Evolutionary conservation across 1,140 invertebrate genomes (phyloP).

Genomic region (Oscheius sp.): DNA sequence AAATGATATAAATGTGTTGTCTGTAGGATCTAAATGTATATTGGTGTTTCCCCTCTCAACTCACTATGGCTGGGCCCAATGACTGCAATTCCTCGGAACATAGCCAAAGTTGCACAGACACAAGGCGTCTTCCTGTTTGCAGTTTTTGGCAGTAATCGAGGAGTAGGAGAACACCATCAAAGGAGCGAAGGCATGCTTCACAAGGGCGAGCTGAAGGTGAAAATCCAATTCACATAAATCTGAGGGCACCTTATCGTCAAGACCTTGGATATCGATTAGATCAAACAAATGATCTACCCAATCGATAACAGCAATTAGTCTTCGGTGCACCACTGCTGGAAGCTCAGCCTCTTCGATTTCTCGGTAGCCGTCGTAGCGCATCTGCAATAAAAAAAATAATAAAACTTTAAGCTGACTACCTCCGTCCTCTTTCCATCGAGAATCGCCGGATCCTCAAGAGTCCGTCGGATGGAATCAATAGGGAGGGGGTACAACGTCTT

Average conservation of each 20-base stretch:
- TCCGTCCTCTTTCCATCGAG: slow-evolving; percentile 60
- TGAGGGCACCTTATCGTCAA: slow-evolving; percentile 50
- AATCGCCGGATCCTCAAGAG: slow-evolving; percentile 54
- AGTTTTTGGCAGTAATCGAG: slow-evolving; percentile 29
- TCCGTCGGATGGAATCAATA: slow-evolving; percentile 42
- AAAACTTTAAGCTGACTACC: slow-evolving; percentile 34
- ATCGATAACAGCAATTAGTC: slow-evolving; percentile 58
- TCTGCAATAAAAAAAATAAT: slow-evolving; percentile 38
- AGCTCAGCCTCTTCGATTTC: slow-evolving; percentile 52
- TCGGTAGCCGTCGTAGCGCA: slow-evolving; percentile 57
- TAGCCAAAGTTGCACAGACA: slow-evolving; percentile 44
- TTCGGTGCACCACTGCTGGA: slow-evolving; percentile 49
- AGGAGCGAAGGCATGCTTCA: slow-evolving; percentile 56
- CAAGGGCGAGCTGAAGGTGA: slow-evolving; percentile 47
- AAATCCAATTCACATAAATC: not conserved
- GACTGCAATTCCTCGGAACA: slow-evolving; percentile 28
- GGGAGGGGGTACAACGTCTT: slow-evolving; percentile 53
- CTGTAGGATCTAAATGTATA: not conserved
- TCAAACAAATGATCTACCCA: slow-evolving; percentile 59
- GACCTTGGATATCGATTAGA: slow-evolving; percentile 57
- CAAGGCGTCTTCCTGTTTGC: slow-evolving; percentile 34
- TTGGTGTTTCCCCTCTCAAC: slow-evolving; percentile 38
- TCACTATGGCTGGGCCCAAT: slow-evolving; percentile 39
- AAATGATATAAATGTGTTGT: slow-evolving; percentile 4
- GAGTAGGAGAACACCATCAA: slow-evolving; percentile 39